These are phyloP conservation scores for Lottia gigantea DNA, from an alignment of 2,888 invertebrate species.

Conservation along the genomic window DNA sequence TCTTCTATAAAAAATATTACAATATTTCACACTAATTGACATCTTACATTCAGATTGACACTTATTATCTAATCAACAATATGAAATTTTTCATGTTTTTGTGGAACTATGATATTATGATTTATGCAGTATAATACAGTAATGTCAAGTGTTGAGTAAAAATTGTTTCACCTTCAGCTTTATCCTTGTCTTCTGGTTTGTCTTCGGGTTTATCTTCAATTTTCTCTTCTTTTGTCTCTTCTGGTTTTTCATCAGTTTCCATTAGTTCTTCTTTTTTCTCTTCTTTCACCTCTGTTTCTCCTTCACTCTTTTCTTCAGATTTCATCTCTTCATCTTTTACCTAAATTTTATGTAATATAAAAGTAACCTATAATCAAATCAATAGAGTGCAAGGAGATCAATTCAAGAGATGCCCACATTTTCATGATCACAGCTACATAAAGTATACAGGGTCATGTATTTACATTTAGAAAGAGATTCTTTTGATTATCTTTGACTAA, in stretches of 20 bases:
- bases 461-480: too few species aligned
- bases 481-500: too few species aligned
- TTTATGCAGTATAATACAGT: too few species aligned
- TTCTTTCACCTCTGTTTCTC: conserved; percentile 12
- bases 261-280: conserved; percentile 26
- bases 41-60: background rate
- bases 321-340: conserved; percentile 29
- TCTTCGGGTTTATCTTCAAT: conserved; percentile 50
- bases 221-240: conserved; percentile 27
- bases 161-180: background rate
- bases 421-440: too few species aligned
- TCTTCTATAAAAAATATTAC: conserved; percentile 1
- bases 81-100: background rate
- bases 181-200: too few species aligned
- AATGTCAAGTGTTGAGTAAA: background rate
- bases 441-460: too few species aligned
- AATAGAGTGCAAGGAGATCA: too few species aligned
- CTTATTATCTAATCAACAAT: background rate
- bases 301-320: conserved; percentile 24
- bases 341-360: background rate
- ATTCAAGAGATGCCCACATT: too few species aligned
- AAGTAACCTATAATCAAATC: too few species aligned
- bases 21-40: background rate
- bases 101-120: background rate
- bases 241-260: conserved; percentile 26